Evolutionary conservation across 2,797 vertebrate genomes (phyloP).

Genomic region (Crenuchus spilurus): DNA sequence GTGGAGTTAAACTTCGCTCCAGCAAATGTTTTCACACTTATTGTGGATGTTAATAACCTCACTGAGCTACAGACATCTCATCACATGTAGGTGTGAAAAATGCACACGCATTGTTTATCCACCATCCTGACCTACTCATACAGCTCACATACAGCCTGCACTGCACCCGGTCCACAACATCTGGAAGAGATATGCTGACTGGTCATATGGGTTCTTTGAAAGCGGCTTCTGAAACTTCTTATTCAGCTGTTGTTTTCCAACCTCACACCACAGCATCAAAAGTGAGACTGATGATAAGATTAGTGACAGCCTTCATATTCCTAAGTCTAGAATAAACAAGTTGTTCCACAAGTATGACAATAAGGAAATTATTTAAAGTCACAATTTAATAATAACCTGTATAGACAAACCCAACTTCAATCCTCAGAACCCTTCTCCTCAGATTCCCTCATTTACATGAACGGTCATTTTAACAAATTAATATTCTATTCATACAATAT

Average conservation of each 20-base stretch:
- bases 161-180: background rate
- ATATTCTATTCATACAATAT: too few relatives aligned
- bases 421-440: too few relatives aligned
- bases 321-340: background rate
- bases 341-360: background rate
- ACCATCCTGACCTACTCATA: background rate
- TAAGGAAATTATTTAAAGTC: background rate
- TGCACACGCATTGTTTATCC: too few relatives aligned
- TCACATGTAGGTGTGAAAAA: too few relatives aligned
- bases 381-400: too few relatives aligned
- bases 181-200: constrained; percentile 1
- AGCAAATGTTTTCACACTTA: too few relatives aligned
- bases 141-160: background rate
- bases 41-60: too few relatives aligned
- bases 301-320: background rate
- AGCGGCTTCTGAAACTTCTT: background rate
- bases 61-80: too few relatives aligned
- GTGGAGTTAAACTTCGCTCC: too few relatives aligned
- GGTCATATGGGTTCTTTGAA: background rate
- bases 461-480: too few relatives aligned
- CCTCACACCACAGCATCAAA: constrained; percentile 12
- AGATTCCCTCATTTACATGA: too few relatives aligned
- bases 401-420: too few relatives aligned
- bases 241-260: constrained; percentile 8
- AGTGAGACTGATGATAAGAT: background rate